Evolutionary conservation across 53 echinoderm and acorn worm species (phyloP), one percentile per base, ranked within the genome.

Genomic region (Mesocentrotus franciscanus): DNA sequence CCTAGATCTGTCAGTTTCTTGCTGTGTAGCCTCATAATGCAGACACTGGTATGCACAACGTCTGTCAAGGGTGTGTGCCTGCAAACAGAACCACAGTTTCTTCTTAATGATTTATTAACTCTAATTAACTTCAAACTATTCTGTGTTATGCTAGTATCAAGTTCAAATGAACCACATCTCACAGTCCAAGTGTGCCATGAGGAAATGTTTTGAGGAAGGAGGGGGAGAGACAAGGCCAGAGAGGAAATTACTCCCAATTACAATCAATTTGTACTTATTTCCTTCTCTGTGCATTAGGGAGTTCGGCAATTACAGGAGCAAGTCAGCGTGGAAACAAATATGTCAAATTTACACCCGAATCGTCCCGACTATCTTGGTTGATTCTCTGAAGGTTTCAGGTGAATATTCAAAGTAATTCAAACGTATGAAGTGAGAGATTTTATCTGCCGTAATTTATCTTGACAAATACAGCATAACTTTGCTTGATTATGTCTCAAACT

Each of bases 221-320:
- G 90, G 90, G 71, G 90, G 58, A 60, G 16, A 36, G 90, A 30
- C 92, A 92, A 92, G 92, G 92, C 68, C 70, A 92, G 24, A 39
- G 20, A 22, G 92, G 92, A 92, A 92, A 66, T 92, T 18, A 22
- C 33, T 68, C 92, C 68, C 62, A 92, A 64, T 92, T 92, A 61
- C 66, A 62, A 39, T 64, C 61, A 92, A 62, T 92, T 92, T 60
- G 90, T 90, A 58, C 90, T 90, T 14, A 60, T 90, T 90, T 90
- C 90, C 90, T 90, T 60, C 29, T 4, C 90, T 61, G 61, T 59
- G 59, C 61, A 59, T 22, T 90, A 4, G 59, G 81, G 81, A 81
- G 22, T 39, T 36, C 7, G 4, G 81, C 20, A 4, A 22, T 26
- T 71, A 24, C 71, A 71, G 71, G 42, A 81, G 81, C 81, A 81